Evolutionary conservation across 2,113 vertebrate species (phyloP), one percentile per base, ranked within the genome.

Genomic region (Amphiprion ocellaris): DNA sequence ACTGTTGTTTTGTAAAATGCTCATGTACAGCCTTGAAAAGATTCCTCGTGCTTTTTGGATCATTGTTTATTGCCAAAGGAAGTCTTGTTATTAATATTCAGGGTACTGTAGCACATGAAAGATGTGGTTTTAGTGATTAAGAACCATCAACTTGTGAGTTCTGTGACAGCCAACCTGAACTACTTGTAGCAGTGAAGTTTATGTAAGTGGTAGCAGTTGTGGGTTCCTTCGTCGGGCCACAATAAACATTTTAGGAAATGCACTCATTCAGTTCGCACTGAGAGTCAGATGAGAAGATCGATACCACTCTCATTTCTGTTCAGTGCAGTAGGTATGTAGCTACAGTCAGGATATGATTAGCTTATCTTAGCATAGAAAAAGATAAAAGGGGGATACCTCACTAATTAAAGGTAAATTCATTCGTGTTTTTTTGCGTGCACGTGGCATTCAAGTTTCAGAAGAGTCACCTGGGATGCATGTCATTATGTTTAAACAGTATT

Each of bases 41-140:
- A 58, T 69, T 66, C 1, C 59, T 69, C 49, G 33, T 85, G 66
- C 77, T 74, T 84, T 26, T 64, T 64, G 0, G 60, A 14, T 83
- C 39, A 28, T 63, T 82, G 70, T 86, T 70, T 60, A 3, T 82
- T 90, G 88, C 88, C 90, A 92, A 90, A 91, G 82, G 69, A 71
- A 65, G 66, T 83, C 33, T 67, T 73, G 59, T 86, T 21, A 41
- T 83, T 71, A 68, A 49, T 70, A 26, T 76, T 80, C 1, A 72
- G 37, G 71, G 30, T 74, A 30, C 82, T 64, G 61, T 70, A 83
- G 81, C 82, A 71, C 66, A 80, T 62, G 1, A 63, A 52, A 71
- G 2, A 66, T 4, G 16, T 71, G 12, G 53, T 58, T 74, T 69
- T 39, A 54, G 67, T 55, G 44, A 23, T 15, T 10, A 10, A 59